Base-by-base conservation (phyloP, 2,888 invertebrate species). In the Xestia xanthographa region DNA sequence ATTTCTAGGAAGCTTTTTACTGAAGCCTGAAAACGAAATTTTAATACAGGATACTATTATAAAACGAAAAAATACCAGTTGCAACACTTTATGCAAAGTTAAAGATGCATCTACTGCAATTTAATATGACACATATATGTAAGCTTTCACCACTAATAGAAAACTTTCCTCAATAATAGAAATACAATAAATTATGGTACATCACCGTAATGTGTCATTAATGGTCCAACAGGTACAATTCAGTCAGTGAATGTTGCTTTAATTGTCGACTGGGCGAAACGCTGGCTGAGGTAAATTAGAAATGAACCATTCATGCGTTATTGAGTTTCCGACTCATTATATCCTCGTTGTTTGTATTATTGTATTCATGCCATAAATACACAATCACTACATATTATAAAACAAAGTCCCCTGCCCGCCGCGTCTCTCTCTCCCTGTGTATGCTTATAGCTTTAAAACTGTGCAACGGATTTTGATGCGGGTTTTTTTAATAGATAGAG, bases 221-320 rank as follows among this genome's bases (percentile, higher is more conserved):
- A 63, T 68, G 70, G 71, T 48, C 53, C 41, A 75, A 60, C 80
- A 70, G 41, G 53, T 60, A 22, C 43, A 41, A 67, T 71, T 48
- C 80, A 62, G 65, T 60, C 66, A 66, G n/a, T 83, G 74, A 84
- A 84, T 83, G 84, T 71, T 50, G 83, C 53, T 75, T 75, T 83
- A 79, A 86, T 86, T 86, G 65, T 74, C 60, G 69, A 68, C 74
- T 41, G 56, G n/a, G 12, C 62, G 71, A 83, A 83, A 80, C 77
- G 60, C 75, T 76, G 72, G 60, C 75, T 76, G 72, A 53, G 60
- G 72, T 74, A 83, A 89, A 88, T 85, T 87, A 84, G 83, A 83
- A 88, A 83, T 79, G 81, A 85, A 80, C 69, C 72, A 88, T 88
- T 88, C 86, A 88, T 74, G 73, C 45, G 79, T 76, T 75, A 86